phyloP scores from a whole-genome alignment of 2,797 vertebrate species.

The Sparidentex hasta region DNA sequence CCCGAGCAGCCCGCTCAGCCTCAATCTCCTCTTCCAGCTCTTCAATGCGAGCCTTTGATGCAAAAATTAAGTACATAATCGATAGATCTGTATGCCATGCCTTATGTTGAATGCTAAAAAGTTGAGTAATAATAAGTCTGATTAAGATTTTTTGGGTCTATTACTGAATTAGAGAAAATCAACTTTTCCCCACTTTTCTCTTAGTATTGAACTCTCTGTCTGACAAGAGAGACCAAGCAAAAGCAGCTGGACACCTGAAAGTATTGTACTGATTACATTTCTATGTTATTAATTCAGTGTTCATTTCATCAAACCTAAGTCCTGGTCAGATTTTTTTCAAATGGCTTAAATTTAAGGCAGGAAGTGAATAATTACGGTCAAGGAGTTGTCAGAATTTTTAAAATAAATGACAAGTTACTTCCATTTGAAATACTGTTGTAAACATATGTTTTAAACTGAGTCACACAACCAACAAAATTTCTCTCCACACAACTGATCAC shows the following conservation, averaged over 20 bases:
- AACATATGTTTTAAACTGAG: background rate
- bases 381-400: too few species aligned
- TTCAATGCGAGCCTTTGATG: constrained; percentile 86
- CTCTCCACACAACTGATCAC: background rate
- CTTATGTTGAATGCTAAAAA: background rate
- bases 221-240: too few species aligned
- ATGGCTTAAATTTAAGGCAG: background rate
- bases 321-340: too few species aligned
- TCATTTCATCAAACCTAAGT: too few species aligned
- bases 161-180: too few species aligned
- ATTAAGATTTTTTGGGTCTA: too few species aligned
- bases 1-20: constrained; percentile 82
- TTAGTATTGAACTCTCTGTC: too few species aligned
- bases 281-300: too few species aligned
- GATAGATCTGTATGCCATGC: background rate
- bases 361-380: background rate
- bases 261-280: too few species aligned
- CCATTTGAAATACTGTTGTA: background rate
- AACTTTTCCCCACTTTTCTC: too few species aligned
- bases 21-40: constrained; percentile 91
- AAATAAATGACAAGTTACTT: background rate
- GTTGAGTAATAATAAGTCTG: too few species aligned
- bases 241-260: too few species aligned
- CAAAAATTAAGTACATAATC: background rate
- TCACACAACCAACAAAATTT: background rate